Percentiles rank a stretch among this genome's conserved stretches.
Evolutionary conservation across 2,113 vertebrate genomes (phyloP).

Genomic region (Physeter macrocephalus): DNA sequence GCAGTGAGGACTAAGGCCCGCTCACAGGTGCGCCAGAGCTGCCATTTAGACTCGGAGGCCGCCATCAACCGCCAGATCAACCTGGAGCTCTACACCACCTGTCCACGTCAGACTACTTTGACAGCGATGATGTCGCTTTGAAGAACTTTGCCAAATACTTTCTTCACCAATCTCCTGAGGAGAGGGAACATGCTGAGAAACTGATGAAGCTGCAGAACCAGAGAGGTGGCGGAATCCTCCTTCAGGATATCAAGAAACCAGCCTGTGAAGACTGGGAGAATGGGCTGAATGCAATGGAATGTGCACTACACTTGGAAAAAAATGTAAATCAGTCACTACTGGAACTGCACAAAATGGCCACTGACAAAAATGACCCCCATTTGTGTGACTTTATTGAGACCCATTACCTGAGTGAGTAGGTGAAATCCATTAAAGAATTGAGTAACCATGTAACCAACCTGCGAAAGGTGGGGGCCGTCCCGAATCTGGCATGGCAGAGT

Average conservation of each 20-base stretch:
- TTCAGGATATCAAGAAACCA: background rate
- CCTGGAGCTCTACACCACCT: background rate
- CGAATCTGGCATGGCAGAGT: background rate
- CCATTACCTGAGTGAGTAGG: no score
- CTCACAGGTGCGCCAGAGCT: rapidly evolving
- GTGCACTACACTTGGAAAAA: rapidly evolving
- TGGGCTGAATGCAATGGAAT: background rate
- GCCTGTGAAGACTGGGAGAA: no score
- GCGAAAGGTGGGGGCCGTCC: background rate
- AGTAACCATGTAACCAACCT: background rate
- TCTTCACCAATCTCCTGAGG: background rate
- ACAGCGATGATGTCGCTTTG: background rate
- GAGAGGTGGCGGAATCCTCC: background rate
- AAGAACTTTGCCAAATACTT: background rate
- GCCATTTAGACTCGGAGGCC: background rate
- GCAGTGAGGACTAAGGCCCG: background rate
- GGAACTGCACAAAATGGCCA: background rate
- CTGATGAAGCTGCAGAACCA: background rate
- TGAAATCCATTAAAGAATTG: background rate
- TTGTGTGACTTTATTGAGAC: background rate
- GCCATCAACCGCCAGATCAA: background rate
- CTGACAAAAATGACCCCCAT: background rate
- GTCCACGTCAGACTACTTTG: background rate
- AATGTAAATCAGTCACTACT: no score
- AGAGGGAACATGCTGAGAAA: background rate